Conservation (phyloP, 2,797 vertebrate genomes). For the Molothrus ater region DNA sequence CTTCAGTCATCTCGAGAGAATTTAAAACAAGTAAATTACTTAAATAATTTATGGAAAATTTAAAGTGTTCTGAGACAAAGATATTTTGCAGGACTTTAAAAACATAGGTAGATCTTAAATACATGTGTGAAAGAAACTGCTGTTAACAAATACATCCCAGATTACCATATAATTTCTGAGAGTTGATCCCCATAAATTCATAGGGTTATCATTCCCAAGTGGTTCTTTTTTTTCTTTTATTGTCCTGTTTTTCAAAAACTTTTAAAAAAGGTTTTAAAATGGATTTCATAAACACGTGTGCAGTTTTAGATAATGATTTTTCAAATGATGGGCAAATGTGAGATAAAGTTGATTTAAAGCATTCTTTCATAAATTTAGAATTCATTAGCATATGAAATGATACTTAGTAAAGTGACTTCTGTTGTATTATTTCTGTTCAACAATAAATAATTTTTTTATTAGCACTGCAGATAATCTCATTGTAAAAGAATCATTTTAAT, state of each 20-base stretch:
- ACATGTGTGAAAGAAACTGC: background rate
- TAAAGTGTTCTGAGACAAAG: background rate
- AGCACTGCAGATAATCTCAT: background rate
- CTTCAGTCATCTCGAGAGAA: background rate
- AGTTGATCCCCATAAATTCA: background rate
- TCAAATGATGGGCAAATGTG: background rate
- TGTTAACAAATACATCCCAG: background rate
- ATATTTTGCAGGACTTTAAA: background rate
- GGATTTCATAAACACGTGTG: background rate
- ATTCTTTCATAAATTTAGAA: background rate
- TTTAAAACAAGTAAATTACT: background rate
- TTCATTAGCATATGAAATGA: background rate
- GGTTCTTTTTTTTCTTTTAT: background rate
- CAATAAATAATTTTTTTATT: background rate
- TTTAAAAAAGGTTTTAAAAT: background rate
- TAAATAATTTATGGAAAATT: background rate
- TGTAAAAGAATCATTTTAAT: background rate
- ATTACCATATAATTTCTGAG: background rate
- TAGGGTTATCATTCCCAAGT: background rate
- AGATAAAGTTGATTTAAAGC: background rate
- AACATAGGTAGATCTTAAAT: background rate
- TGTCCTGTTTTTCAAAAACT: background rate
- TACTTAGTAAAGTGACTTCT: background rate
- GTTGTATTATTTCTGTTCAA: background rate
- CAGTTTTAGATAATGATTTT: background rate